Evolutionary conservation across 2,113 vertebrate species (phyloP), one percentile per base, ranked within the genome.

Genomic region (Rhynchomys soricoides): DNA sequence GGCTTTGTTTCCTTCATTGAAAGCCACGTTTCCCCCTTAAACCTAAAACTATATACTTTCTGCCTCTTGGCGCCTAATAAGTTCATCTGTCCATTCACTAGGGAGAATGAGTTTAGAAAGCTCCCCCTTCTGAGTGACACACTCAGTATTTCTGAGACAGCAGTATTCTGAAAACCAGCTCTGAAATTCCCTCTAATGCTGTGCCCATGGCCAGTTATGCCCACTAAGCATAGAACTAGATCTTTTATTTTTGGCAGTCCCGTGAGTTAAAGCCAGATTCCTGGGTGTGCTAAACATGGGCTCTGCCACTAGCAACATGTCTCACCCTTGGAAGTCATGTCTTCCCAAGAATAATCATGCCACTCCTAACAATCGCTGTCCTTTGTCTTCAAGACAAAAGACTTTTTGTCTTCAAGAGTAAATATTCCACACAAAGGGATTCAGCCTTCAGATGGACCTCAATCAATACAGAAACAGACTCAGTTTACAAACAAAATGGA

Each of bases 401-500:
- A n/a, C n/a, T n/a, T 64, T 68, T 52, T 87, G 74, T 17, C 22
- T 90, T 89, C 45, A 40, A 93, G n/a, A 97, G 24, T 55, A 91
- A 68, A n/a, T 29, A 92, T 79, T 77, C 89, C 40, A 62, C 37
- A 87, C 10, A 85, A 92, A 64, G 89, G 3, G 22, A 91, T 73
- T 78, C 40, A 9, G 24, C 34, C 74, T 91, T 88, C 26, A 21
- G 19, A 5, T 93, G 50, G 45, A 89, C 16, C 7, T 79, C 89
- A 68, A 86, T 68, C 78, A 78, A n/a, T 93, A 26, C 40, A 66
- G 87, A 62, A 94, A 71, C 29, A 87, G 13, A 55, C 37, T 87
- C 34, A 90, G n/a, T 66, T 97, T 68, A 78, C 10, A 79, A 40
- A 82, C 29, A 86, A 96, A 86, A 81, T 77, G 26, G 16, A 86